A percentile compares a stretch with the other conserved stretches of the same genome.
These are phyloP conservation scores for Sitophilus oryzae DNA, from an alignment of 1,140 invertebrate genomes.

Conservation along the genomic window DNA sequence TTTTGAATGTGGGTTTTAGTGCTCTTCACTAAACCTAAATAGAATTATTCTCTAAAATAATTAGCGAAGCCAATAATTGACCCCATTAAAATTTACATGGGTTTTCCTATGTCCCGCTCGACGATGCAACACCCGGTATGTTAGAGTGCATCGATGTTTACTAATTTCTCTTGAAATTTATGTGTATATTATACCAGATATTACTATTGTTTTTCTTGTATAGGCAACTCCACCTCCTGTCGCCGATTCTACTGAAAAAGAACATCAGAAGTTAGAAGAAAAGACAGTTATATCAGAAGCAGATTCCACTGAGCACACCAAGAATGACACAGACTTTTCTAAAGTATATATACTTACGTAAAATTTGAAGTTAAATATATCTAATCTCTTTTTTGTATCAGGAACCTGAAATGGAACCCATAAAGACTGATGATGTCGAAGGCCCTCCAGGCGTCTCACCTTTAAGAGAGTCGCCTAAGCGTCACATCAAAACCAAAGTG, in stretches of 20 bases:
- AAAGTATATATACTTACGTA: constrained; percentile 18
- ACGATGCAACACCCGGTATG: too few relatives aligned
- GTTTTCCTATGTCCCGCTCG: too few relatives aligned
- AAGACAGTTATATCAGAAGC: constrained; percentile 44
- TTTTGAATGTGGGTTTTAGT: too few relatives aligned
- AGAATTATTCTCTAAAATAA: too few relatives aligned
- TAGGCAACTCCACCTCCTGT: constrained; percentile 12
- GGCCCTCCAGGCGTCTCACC: constrained; percentile 41
- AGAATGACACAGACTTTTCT: constrained; percentile 20
- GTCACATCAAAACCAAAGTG: constrained; percentile 14
- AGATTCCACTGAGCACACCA: constrained; percentile 41
- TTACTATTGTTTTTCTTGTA: too few relatives aligned
- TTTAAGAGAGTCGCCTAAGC: constrained; percentile 13
- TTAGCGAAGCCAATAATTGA: too few relatives aligned
- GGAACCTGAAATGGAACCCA: constrained; percentile 6
- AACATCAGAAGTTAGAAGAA: constrained; percentile 40
- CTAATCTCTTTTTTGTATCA: constrained; percentile 9
- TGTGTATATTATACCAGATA: too few relatives aligned
- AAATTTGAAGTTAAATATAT: too few relatives aligned
- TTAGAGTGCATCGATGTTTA: too few relatives aligned
- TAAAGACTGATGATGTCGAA: constrained; percentile 24
- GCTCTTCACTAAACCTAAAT: too few relatives aligned
- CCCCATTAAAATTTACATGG: too few relatives aligned
- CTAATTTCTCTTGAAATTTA: too few relatives aligned
- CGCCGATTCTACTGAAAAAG: constrained; percentile 20